These are phyloP conservation scores for Hystrix brachyura DNA, from an alignment of 2,113 vertebrate genomes.

Conservation along the genomic window DNA sequence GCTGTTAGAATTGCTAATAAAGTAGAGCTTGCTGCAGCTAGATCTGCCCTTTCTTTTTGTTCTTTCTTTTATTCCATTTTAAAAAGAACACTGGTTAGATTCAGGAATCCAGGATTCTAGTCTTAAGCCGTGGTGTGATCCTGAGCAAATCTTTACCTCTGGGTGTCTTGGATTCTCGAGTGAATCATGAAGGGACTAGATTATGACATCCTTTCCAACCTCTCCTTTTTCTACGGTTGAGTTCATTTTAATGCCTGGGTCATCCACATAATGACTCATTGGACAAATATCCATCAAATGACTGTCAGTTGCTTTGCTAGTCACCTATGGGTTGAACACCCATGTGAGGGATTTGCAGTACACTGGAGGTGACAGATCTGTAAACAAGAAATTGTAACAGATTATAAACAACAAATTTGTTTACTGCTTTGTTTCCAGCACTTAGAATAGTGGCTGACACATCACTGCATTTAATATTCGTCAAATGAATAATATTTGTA, in stretches of 20 bases:
- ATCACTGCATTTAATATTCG: background rate
- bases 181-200: background rate
- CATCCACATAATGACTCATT: background rate
- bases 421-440: background rate
- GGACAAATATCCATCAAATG: background rate
- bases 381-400: background rate
- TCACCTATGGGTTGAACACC: background rate
- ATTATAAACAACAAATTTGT: background rate
- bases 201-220: background rate
- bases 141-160: background rate
- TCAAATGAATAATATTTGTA: conserved; percentile 11
- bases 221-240: background rate
- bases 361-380: background rate
- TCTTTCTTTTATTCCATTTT: background rate
- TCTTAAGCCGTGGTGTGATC: background rate
- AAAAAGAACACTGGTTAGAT: background rate
- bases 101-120: background rate
- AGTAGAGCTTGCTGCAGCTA: background rate
- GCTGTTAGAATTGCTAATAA: background rate
- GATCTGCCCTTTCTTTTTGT: rapidly evolving
- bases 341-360: background rate
- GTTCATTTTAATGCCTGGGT: background rate
- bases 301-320: background rate
- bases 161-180: background rate
- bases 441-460: background rate